These are phyloP conservation scores for Silurus meridionalis DNA, from an alignment of 2,113 vertebrate species.

Conservation along the genomic window DNA sequence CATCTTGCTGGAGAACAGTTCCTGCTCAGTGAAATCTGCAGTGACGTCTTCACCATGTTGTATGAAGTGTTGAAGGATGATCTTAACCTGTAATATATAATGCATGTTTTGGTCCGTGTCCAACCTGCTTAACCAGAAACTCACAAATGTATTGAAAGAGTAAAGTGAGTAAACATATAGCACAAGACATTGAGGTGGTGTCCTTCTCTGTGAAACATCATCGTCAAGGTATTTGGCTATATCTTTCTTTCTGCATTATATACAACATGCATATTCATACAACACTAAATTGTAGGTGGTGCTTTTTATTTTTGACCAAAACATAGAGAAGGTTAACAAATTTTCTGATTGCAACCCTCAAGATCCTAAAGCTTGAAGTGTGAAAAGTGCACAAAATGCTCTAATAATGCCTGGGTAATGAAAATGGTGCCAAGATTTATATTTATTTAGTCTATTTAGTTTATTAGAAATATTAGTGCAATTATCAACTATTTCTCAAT, in stretches of 20 bases:
- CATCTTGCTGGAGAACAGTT: not conserved
- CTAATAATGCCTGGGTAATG: not conserved
- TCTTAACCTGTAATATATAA: not conserved
- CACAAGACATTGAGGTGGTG: not conserved
- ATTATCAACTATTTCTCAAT: not conserved
- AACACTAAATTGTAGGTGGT: not conserved
- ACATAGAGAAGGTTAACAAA: not conserved
- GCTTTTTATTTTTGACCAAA: too few relatives aligned
- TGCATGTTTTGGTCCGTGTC: not conserved
- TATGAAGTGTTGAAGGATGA: too few relatives aligned
- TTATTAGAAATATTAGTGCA: not conserved
- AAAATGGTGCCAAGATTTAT: not conserved
- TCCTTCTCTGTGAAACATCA: not conserved
- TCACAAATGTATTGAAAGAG: not conserved
- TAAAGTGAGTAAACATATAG: not conserved
- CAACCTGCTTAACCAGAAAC: not conserved
- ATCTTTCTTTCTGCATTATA: too few relatives aligned
- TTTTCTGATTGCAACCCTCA: not conserved
- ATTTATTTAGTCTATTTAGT: not conserved
- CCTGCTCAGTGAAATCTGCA: not conserved
- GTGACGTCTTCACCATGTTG: not conserved
- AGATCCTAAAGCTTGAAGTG: not conserved
- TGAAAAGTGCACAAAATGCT: not conserved
- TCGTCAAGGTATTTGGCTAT: not conserved
- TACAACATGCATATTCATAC: not conserved